phyloP scores from a whole-genome alignment of 1,140 invertebrate genomes.

The Trichonephila inaurata region DNA sequence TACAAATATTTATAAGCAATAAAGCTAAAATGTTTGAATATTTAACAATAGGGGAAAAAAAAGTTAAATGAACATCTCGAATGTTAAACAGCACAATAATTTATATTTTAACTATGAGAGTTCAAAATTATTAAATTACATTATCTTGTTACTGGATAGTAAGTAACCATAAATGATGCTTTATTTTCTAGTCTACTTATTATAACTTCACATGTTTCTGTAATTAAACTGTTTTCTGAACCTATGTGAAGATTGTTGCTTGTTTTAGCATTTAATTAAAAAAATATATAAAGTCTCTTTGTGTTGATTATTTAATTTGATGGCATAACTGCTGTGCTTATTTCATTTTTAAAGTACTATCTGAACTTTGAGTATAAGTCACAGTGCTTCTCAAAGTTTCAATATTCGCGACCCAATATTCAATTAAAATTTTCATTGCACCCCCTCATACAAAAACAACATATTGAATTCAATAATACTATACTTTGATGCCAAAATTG shows the following conservation, averaged over 20 bases:
- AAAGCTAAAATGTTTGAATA: constrained; percentile 51
- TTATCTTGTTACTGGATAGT: constrained; percentile 45
- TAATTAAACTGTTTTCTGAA: constrained; percentile 65
- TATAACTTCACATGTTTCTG: constrained; percentile 67
- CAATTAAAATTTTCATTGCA: no score
- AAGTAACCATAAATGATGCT: constrained; percentile 58
- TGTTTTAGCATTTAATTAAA: constrained; percentile 67
- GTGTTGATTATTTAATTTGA: constrained; percentile 17
- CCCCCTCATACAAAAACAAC: no score
- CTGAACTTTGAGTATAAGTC: no score
- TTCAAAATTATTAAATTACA: constrained; percentile 45
- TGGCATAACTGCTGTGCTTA: no score
- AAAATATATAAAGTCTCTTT: constrained; percentile 37
- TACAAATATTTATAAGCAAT: constrained; percentile 72
- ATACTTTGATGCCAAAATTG: no score
- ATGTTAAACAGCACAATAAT: constrained; percentile 56
- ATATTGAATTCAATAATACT: no score
- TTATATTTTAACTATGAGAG: constrained; percentile 45
- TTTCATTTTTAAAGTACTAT: no score
- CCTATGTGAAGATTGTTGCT: constrained; percentile 63
- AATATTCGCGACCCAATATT: no score
- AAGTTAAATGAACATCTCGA: constrained; percentile 25
- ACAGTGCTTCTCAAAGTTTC: no score
- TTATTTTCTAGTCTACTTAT: constrained; percentile 72
- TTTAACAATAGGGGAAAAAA: neutral